These are phyloP conservation scores for Phyllotreta striolata DNA, from an alignment of 2,888 invertebrate genomes.

Conservation along the genomic window DNA sequence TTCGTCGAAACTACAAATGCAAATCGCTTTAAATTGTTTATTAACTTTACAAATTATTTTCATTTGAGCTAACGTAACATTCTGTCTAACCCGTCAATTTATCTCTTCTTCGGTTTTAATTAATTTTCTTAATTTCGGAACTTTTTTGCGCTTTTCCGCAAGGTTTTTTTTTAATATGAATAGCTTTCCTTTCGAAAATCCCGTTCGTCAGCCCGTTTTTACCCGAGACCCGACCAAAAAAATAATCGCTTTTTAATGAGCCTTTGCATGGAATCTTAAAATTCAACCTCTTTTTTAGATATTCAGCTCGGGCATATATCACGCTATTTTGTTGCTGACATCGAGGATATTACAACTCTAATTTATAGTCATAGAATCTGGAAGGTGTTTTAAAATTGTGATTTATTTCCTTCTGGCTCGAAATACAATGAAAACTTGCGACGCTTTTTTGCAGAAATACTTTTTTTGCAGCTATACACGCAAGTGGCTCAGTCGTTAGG, in stretches of 20 bases:
- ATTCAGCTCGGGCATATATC: slow-evolving; percentile 18
- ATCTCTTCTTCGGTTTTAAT: neutral
- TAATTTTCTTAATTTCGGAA: neutral
- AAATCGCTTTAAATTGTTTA: too few relatives aligned
- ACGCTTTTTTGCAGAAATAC: slow-evolving; percentile 14
- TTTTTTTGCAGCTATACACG: neutral
- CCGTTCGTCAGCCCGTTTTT: slow-evolving; percentile 10
- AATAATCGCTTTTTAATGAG: slow-evolving; percentile 30
- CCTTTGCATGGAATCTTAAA: slow-evolving; percentile 20
- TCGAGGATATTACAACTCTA: slow-evolving; percentile 26
- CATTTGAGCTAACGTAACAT: too few relatives aligned
- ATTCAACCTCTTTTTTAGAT: slow-evolving; percentile 17
- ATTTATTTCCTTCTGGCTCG: slow-evolving; percentile 22
- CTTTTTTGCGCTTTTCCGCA: too few relatives aligned
- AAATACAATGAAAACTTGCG: slow-evolving; percentile 24
- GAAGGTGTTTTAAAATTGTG: slow-evolving; percentile 27
- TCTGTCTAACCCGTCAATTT: too few relatives aligned
- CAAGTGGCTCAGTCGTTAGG: too few relatives aligned
- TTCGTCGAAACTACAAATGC: too few relatives aligned
- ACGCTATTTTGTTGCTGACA: slow-evolving; percentile 28
- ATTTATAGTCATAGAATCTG: slow-evolving; percentile 32
- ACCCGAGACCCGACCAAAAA: neutral
- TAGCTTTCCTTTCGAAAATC: slow-evolving; percentile 1
- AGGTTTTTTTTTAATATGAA: neutral
- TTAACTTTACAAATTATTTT: too few relatives aligned